Percentiles rank a stretch among this genome's conserved stretches.
phyloP scores from a whole-genome alignment of 2,797 vertebrate species.

The Morelia viridis region DNA sequence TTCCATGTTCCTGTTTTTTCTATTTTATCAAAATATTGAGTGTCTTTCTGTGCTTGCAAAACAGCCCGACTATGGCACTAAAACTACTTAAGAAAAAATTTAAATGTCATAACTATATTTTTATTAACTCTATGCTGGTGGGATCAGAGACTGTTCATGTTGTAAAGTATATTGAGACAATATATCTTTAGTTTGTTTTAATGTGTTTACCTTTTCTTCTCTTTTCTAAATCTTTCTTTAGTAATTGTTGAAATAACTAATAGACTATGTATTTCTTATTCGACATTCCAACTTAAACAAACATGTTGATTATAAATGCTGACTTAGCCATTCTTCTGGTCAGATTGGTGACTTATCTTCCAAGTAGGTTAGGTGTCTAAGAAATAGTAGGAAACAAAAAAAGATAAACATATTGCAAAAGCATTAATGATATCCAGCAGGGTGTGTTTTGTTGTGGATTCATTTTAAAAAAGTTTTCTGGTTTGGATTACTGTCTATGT shows the following conservation, averaged over 20 bases:
- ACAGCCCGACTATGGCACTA: background rate
- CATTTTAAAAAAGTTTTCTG: slow-evolving; percentile 25
- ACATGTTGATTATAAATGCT: slow-evolving; percentile 1
- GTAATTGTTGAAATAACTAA: slow-evolving; percentile 21
- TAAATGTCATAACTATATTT: background rate
- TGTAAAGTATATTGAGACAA: background rate
- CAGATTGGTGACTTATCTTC: slow-evolving; percentile 33
- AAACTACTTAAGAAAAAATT: background rate
- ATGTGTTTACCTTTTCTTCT: background rate
- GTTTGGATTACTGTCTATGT: slow-evolving; percentile 3
- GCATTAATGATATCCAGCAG: slow-evolving; percentile 46
- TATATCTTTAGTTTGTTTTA: background rate
- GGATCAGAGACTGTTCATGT: background rate
- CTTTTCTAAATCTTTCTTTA: background rate
- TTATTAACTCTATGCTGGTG: background rate
- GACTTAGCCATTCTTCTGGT: background rate
- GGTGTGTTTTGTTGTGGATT: slow-evolving; percentile 9
- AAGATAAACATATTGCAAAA: slow-evolving; percentile 53
- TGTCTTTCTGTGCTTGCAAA: background rate
- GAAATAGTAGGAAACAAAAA: slow-evolving; percentile 39
- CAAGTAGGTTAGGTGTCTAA: slow-evolving; percentile 46
- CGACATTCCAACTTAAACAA: slow-evolving; percentile 26
- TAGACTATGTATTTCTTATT: background rate
- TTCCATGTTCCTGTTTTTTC: background rate
- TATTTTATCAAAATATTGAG: background rate